Conservation (phyloP, 2,888 invertebrate genomes). For the Polyommatus icarus region DNA sequence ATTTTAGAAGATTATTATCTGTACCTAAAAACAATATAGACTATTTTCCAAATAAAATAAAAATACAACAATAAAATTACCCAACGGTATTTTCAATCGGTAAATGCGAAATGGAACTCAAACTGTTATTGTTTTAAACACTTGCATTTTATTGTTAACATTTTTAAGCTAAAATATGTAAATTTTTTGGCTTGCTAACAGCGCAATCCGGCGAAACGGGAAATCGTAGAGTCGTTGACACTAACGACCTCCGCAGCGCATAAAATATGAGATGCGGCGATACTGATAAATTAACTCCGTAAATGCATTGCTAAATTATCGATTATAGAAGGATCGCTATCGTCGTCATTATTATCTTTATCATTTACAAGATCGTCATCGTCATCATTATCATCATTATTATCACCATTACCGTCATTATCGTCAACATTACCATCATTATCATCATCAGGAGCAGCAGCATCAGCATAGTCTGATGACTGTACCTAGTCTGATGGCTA, state of each 20-base stretch:
- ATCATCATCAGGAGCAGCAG: no score
- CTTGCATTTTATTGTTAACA: slow-evolving; percentile 7
- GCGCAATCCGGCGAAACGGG: slow-evolving; percentile 25
- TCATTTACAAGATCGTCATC: no score
- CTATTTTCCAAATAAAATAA: no score
- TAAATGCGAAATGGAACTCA: background rate
- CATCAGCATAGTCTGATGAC: no score
- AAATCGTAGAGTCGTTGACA: slow-evolving; percentile 26
- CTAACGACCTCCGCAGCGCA: slow-evolving; percentile 23
- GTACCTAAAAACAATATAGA: no score
- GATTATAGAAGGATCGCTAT: background rate
- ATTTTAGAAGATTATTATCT: no score
- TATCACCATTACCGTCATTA: no score
- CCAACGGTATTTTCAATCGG: background rate
- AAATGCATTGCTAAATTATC: background rate
- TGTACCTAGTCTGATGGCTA: no score
- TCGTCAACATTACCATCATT: no score
- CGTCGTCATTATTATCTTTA: background rate
- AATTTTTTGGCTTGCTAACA: slow-evolving; percentile 29
- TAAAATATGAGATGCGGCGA: slow-evolving; percentile 29
- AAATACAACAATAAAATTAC: no score
- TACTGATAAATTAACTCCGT: slow-evolving; percentile 17
- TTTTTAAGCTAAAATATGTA: slow-evolving; percentile 5
- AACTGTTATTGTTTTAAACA: background rate
- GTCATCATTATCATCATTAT: no score